These are phyloP conservation scores for Propithecus perrieri DNA, from an alignment of 2,797 vertebrate genomes.

Conservation along the genomic window DNA sequence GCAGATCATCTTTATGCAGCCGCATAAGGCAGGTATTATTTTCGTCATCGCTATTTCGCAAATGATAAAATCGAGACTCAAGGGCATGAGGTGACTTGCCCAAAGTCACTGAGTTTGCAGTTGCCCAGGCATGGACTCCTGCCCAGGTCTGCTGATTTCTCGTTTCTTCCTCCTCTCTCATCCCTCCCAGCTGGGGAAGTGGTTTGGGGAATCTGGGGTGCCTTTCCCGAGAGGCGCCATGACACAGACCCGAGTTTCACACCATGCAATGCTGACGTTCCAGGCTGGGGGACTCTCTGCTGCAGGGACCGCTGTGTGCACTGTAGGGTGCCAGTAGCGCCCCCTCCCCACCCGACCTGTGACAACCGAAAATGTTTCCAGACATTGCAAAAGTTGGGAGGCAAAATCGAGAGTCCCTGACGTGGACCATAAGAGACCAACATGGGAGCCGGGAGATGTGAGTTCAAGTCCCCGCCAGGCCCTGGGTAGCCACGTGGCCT, in stretches of 20 bases:
- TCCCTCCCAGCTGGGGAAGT: rapidly evolving
- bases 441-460: not conserved
- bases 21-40: not conserved
- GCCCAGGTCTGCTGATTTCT: not conserved
- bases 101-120: not conserved
- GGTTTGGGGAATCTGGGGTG: rapidly evolving
- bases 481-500: not conserved
- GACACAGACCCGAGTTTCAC: not conserved
- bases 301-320: not conserved
- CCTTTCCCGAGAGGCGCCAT: rapidly evolving
- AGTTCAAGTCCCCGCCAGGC: not conserved
- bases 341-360: not conserved
- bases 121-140: not conserved
- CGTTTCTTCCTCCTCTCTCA: not conserved
- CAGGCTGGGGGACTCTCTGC: not conserved
- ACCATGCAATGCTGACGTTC: rapidly evolving
- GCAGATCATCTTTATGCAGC: not conserved
- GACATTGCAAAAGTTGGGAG: not conserved
- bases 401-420: not conserved
- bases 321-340: not conserved
- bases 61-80: not conserved
- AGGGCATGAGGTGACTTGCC: not conserved
- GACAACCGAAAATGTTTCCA: not conserved
- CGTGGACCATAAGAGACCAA: not conserved
- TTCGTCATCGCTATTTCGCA: not conserved